A percentile compares a stretch with the other conserved stretches of the same genome.
phyloP scores from a whole-genome alignment of 2,888 invertebrate genomes.

The Ganaspis brasiliensis region DNA sequence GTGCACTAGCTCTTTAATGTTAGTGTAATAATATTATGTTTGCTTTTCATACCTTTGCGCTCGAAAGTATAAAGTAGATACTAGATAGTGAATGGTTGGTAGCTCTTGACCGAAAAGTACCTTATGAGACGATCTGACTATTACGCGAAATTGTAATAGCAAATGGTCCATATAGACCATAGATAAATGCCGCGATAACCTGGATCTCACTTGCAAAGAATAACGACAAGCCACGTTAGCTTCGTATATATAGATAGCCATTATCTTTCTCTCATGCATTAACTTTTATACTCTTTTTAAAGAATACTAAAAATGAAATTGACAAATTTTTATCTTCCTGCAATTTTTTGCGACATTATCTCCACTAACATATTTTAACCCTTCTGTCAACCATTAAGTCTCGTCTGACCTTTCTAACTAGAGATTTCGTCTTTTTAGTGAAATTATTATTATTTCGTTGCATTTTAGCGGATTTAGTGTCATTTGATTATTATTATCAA shows the following conservation, averaged over 20 bases:
- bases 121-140: not conserved
- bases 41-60: conserved; percentile 18
- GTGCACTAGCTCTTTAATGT: conserved; percentile 25
- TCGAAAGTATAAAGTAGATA: not conserved
- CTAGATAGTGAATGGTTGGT: too few relatives aligned
- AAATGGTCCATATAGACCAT: conserved; percentile 12
- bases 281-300: not conserved
- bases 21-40: conserved; percentile 30
- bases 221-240: conserved; percentile 7
- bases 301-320: not conserved
- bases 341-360: not conserved
- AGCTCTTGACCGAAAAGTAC: conserved; percentile 34
- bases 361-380: not conserved
- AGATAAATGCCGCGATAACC: not conserved
- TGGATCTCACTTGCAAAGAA: not conserved
- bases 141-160: not conserved
- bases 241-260: not conserved
- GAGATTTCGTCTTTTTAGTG: too few relatives aligned
- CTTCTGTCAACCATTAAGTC: too few relatives aligned
- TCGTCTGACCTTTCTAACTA: too few relatives aligned
- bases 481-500: too few relatives aligned
- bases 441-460: too few relatives aligned
- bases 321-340: conserved; percentile 11
- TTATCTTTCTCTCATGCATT: conserved; percentile 5
- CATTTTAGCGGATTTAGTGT: too few relatives aligned